Evolutionary conservation across 2,888 invertebrate genomes (phyloP), one percentile per base, ranked within the genome.

Genomic region (Agrotis clavis): DNA sequence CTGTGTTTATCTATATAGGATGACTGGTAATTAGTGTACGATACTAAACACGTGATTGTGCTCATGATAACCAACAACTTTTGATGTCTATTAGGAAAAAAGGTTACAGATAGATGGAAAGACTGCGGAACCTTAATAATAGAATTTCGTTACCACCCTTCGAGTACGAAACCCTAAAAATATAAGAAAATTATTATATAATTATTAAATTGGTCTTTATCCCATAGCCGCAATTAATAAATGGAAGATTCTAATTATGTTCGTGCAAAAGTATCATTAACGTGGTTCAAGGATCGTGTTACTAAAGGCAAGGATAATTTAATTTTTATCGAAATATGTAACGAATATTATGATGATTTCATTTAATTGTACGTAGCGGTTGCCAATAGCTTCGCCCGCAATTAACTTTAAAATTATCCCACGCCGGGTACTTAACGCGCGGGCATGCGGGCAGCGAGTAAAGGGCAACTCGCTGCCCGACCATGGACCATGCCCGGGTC

Each of bases 141-240:
- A 41, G 41, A 11, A 41, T 57, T n/a, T n/a, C 6, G 3, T 13
- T 35, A 6, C n/a, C 13, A 30, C 18, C 56, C 2, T 13, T 56
- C 18, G n/a, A 18, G 1, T 57, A n/a, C 35, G 35, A 14, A 35
- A 35, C 57, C 57, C n/a, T 57, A 35, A 35, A 56, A 35, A 35
- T 3, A 57, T 1, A 4, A 3, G 18, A 35, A 47, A 50, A 45
- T 51, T 19, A 1, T 6, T 30, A 21, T 1, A 74, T 45, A 50
- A 35, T 30, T 2, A 41, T 41, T 41, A 11, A 41, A 41, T 41
- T 41, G 41, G n/a, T 57, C n/a, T 35, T n/a, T 1, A 35, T 57
- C n/a, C n/a, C 6, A 35, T 7, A 35, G 35, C 35, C 57, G 41
- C 59, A 71, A 82, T 82, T 79, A 73, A 53, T 69, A 18, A 18